Evolutionary conservation across 2,113 vertebrate species (phyloP).

Genomic region (Haplochromis vanheusdeni): DNA sequence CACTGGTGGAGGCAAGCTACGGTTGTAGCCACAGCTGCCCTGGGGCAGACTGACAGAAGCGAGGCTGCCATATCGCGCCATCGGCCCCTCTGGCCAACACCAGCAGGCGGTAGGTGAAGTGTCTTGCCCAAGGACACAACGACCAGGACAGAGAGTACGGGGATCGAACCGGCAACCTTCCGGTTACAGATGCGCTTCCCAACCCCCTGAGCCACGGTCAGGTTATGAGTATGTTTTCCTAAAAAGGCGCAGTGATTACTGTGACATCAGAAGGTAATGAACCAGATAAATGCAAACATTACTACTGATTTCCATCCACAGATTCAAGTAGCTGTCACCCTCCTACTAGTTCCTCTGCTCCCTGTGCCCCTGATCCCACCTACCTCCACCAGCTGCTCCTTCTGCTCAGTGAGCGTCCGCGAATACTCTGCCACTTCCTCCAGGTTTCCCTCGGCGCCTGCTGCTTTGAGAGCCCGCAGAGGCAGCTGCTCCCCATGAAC

Average conservation of each 20-base stretch:
- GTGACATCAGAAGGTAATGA: neutral
- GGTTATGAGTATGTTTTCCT: neutral
- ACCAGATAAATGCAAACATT: neutral
- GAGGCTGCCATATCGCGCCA: too few relatives aligned
- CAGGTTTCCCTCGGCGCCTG: constrained; percentile 88
- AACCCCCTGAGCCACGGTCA: too few relatives aligned
- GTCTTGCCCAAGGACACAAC: too few relatives aligned
- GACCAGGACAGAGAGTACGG: too few relatives aligned
- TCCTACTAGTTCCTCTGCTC: neutral
- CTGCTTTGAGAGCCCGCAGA: constrained; percentile 84
- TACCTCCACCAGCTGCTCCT: constrained; percentile 94
- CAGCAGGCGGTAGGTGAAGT: too few relatives aligned
- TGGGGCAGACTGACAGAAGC: too few relatives aligned
- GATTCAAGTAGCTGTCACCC: neutral
- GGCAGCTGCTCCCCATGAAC: constrained; percentile 84
- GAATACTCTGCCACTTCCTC: constrained; percentile 88
- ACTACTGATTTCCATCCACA: neutral
- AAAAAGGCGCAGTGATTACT: neutral
- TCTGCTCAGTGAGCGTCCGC: constrained; percentile 89
- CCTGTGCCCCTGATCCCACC: neutral
- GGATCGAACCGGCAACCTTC: too few relatives aligned
- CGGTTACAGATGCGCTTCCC: too few relatives aligned
- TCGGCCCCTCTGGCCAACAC: too few relatives aligned
- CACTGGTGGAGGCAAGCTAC: too few relatives aligned
- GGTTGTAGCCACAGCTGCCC: too few relatives aligned